Conservation (phyloP, 2,113 vertebrate species). For the Leucosticte australis region DNA sequence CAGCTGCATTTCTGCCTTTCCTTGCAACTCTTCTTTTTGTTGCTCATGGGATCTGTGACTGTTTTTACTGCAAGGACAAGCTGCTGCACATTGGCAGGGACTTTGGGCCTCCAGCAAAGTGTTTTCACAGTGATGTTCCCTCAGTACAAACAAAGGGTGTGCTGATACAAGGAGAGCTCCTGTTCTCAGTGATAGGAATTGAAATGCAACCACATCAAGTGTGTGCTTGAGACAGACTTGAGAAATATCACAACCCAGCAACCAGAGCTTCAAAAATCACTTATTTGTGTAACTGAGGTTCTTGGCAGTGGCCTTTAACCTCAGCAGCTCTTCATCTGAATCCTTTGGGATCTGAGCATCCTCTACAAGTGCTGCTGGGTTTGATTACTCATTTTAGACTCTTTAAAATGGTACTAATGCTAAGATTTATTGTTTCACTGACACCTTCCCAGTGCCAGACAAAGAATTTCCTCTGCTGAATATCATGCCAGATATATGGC, state of each 20-base stretch:
- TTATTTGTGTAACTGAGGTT: neutral
- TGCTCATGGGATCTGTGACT: neutral
- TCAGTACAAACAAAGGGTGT: neutral
- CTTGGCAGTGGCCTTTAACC: neutral
- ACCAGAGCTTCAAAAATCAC: neutral
- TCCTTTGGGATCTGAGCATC: neutral
- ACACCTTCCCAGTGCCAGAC: neutral
- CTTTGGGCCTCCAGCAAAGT: neutral
- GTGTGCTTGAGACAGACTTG: neutral
- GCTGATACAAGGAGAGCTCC: neutral
- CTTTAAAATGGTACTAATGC: neutral
- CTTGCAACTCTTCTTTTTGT: neutral
- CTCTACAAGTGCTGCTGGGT: neutral
- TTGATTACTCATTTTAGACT: neutral
- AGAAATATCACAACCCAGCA: neutral
- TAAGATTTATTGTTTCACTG: neutral
- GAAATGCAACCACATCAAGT: fast-evolving
- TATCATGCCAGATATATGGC: neutral
- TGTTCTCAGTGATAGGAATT: neutral
- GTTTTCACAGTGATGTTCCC: neutral
- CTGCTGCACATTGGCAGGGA: neutral
- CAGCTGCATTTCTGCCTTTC: constrained; percentile 8
- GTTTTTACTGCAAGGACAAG: neutral
- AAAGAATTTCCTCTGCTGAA: neutral
- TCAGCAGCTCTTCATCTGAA: neutral